Evolutionary conservation across 2,888 invertebrate species (phyloP), one percentile per base, ranked within the genome.

Genomic region (Polylopha cassiicola): DNA sequence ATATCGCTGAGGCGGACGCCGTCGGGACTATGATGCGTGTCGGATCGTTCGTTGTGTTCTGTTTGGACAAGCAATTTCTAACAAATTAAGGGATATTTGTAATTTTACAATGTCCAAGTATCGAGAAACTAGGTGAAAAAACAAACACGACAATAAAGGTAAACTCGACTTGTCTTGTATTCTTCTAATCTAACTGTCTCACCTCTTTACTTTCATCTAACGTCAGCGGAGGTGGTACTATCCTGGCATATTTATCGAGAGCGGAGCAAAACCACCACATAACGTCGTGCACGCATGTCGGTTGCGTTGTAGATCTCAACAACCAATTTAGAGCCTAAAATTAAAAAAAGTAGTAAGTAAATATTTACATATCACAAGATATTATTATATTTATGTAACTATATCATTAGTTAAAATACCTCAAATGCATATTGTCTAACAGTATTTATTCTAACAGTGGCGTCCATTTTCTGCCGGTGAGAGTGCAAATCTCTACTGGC

Each of bases 191-290:
- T 5, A 29, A 27, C 11, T 6, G 5, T 5, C 42, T 44, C 49
- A 77, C 82, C 64, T 81, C 79, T 47, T 70, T 78, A 33, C 71
- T 73, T 8, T 80, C 77, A 5, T 75, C 77, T 7, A 65, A 11
- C 1, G 58, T 32, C 0, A 51, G 44, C 0, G 67, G 66, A 6
- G 71, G 65, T 1, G 77, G 74, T 20, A 71, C 66, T 1, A 76
- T 63, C 1, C 71, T 54, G 6, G 79, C 75, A 47, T 68, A 84
- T 14, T 76, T 73, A 78, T 92, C 91, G 21, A 98, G 85, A 0
- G 97, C 93, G 7, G 92, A 91, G 11, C 97, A 95, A 69, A 98
- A 97, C 94, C 96, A 97, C 98, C 98, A 98, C 70, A 99, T 89
- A 5, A 98, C 88, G 77, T 99, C 98, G 59, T 98, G 98, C 10